Conservation (phyloP, 2,113 vertebrate genomes). For the Otocyon megalotis region DNA sequence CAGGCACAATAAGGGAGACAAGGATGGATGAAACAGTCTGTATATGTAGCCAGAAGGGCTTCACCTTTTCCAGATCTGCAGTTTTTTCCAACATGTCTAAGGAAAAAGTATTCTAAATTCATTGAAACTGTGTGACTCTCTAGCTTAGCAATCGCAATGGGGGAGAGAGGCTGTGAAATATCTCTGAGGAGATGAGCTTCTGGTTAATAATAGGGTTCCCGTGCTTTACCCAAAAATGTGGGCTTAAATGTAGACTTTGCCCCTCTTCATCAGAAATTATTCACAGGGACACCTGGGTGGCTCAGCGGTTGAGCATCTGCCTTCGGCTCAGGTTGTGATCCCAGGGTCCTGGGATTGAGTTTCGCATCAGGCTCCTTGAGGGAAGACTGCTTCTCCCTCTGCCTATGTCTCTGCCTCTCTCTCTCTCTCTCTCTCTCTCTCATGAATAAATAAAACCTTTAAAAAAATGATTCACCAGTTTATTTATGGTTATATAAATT, state of each 20-base stretch:
- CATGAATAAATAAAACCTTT: too few species aligned
- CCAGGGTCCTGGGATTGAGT: too few species aligned
- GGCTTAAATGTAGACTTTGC: neutral
- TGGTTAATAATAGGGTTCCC: neutral
- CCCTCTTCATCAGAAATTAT: neutral
- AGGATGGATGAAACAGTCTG: neutral
- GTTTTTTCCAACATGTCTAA: neutral
- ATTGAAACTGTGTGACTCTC: neutral
- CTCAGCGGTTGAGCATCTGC: too few species aligned
- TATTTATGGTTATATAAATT: slow-evolving; percentile 2
- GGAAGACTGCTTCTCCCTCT: too few species aligned
- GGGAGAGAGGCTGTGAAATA: neutral
- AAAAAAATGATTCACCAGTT: neutral
- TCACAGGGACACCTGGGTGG: too few species aligned
- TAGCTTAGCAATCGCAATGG: neutral
- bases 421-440: too few species aligned
- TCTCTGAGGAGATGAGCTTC: neutral
- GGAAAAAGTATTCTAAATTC: neutral
- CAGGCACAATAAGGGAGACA: neutral
- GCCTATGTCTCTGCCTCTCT: too few species aligned
- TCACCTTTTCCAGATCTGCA: neutral
- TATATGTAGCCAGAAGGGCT: neutral
- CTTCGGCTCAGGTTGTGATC: too few species aligned
- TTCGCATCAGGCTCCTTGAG: too few species aligned
- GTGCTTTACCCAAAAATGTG: neutral